Conservation (phyloP, 1,140 invertebrate genomes). For the Idris sp. region DNA sequence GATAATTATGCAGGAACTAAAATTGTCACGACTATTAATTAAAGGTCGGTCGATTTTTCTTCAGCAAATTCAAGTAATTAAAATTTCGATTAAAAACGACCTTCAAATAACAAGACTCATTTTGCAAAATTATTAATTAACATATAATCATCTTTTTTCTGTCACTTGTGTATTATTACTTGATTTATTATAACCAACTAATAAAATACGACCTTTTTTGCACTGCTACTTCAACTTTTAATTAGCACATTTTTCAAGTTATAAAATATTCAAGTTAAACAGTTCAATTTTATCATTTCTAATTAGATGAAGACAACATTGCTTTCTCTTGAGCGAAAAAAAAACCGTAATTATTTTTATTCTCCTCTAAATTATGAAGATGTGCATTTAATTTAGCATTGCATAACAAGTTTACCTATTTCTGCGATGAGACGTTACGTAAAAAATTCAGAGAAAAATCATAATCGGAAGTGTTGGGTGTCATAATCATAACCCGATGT, state of each 20-base stretch:
- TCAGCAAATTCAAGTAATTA: slow-evolving; percentile 21
- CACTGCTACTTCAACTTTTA: too few species aligned
- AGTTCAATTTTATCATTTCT: too few species aligned
- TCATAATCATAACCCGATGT: slow-evolving; percentile 15
- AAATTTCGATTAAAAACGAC: slow-evolving; percentile 33
- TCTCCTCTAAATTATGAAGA: too few species aligned
- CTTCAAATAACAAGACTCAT: too few species aligned
- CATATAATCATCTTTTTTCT: slow-evolving; percentile 32
- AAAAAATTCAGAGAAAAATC: slow-evolving; percentile 15
- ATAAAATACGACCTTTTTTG: slow-evolving; percentile 24
- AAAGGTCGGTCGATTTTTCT: slow-evolving; percentile 35
- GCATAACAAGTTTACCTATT: too few species aligned
- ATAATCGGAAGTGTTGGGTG: slow-evolving; percentile 22
- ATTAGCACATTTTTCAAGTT: too few species aligned
- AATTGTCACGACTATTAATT: slow-evolving; percentile 12
- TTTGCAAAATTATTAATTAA: slow-evolving; percentile 25
- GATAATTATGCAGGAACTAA: slow-evolving; percentile 27
- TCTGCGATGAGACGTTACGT: slow-evolving; percentile 9
- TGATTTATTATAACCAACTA: slow-evolving; percentile 38
- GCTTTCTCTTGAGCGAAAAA: slow-evolving; percentile 25
- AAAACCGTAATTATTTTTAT: too few species aligned
- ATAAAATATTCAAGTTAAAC: too few species aligned
- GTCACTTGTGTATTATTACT: slow-evolving; percentile 16
- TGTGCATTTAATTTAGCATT: slow-evolving; percentile 25
- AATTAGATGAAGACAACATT: too few species aligned